phyloP scores from a whole-genome alignment of 2,113 vertebrate species.

The Corydoras sp. region DNA sequence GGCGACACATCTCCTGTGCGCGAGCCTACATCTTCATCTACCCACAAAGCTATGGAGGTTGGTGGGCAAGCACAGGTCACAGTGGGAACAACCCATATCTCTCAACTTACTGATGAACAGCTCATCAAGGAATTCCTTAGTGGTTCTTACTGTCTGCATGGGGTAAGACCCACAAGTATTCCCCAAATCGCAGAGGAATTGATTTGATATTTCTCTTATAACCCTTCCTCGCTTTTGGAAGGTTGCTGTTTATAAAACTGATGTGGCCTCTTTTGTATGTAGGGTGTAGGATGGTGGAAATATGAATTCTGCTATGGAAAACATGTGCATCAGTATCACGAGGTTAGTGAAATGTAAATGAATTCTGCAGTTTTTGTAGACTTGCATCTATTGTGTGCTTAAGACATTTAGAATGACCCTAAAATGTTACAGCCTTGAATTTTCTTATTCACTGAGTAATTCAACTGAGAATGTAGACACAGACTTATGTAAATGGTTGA shows the following conservation, averaged over 20 bases:
- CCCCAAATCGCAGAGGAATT: neutral
- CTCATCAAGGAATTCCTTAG: conserved; percentile 96
- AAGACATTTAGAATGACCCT: too few species aligned
- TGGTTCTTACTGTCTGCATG: conserved; percentile 95
- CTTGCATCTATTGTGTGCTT: too few species aligned
- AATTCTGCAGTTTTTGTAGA: too few species aligned
- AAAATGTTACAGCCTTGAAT: too few species aligned
- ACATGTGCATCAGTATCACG: conserved; percentile 95
- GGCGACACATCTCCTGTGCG: conserved; percentile 72
- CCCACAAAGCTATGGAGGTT: conserved; percentile 85
- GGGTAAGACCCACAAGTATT: conserved; percentile 68
- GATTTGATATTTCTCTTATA: too few species aligned
- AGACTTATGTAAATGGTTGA: too few species aligned
- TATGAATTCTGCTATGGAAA: conserved; percentile 98
- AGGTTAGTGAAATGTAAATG: conserved; percentile 64
- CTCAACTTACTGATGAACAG: conserved; percentile 92
- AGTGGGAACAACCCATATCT: conserved; percentile 93
- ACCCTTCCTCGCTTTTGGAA: too few species aligned
- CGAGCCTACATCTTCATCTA: conserved; percentile 83
- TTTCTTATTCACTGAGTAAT: too few species aligned
- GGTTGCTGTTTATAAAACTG: neutral
- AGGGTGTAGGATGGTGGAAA: conserved; percentile 99
- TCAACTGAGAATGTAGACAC: too few species aligned
- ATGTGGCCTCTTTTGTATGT: conserved; percentile 26
- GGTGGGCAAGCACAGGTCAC: conserved; percentile 82